Conservation (phyloP, 1,140 invertebrate genomes). For the Papilio machaon region DNA sequence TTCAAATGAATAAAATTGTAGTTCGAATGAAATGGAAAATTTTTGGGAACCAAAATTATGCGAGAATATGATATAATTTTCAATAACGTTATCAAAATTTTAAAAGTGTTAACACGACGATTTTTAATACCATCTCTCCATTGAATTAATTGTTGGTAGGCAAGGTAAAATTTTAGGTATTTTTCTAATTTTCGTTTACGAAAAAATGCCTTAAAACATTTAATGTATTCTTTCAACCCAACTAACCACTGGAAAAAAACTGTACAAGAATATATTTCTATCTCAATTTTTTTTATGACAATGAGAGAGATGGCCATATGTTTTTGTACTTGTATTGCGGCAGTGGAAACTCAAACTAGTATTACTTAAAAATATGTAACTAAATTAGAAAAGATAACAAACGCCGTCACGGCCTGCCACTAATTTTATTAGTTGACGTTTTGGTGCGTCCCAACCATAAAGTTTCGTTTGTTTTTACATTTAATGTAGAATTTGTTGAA, state of each 20-base stretch:
- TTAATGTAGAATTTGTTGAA: constrained; percentile 28
- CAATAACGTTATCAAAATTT: no score
- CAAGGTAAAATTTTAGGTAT: no score
- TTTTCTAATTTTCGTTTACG: no score
- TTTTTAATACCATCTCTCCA: no score
- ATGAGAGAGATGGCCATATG: neutral
- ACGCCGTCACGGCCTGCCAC: constrained; percentile 33
- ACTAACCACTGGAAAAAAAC: neutral
- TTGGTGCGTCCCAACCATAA: constrained; percentile 36
- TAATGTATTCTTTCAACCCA: neutral
- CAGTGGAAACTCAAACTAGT: neutral
- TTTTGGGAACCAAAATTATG: no score
- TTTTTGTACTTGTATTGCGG: neutral
- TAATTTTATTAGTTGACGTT: constrained; percentile 42
- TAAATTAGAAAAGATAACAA: constrained; percentile 5
- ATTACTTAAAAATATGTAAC: constrained; percentile 5
- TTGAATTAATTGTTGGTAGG: no score
- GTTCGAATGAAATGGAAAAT: neutral
- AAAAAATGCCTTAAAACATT: neutral
- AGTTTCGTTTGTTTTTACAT: constrained; percentile 34
- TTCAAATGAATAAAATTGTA: neutral
- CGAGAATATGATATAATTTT: no score
- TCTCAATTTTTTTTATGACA: neutral
- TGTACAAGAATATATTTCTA: neutral
- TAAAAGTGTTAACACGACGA: no score